Conservation (phyloP, 2,797 vertebrate species). For the Pteronotus mesoamericanus region DNA sequence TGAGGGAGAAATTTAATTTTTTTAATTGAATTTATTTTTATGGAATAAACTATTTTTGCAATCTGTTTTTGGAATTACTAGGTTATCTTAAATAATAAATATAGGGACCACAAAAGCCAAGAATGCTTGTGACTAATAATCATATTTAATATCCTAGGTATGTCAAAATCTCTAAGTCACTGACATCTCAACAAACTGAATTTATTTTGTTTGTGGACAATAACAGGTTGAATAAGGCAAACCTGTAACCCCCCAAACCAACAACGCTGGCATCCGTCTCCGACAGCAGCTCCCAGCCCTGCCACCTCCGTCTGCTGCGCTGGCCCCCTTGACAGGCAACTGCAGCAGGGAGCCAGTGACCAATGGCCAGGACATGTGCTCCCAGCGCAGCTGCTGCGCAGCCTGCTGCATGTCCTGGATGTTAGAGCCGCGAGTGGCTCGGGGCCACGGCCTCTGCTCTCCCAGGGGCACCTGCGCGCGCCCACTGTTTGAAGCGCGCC, state of each 20-base stretch:
- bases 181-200: not conserved
- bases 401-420: not conserved
- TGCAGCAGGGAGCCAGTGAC: not conserved
- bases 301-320: not conserved
- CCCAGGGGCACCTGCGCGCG: not conserved
- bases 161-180: not conserved
- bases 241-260: not conserved
- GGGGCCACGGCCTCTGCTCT: not conserved
- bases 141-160: not conserved
- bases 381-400: no score
- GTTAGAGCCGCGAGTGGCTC: no score
- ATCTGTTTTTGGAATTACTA: not conserved
- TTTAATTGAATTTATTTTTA: not conserved
- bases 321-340: no score
- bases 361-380: not conserved
- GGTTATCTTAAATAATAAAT: not conserved
- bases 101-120: not conserved
- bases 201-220: not conserved
- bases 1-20: conserved; percentile 9
- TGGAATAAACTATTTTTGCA: not conserved
- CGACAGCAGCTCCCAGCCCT: not conserved
- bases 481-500: not conserved
- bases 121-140: not conserved
- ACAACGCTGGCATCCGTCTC: no score
- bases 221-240: not conserved